phyloP scores from a whole-genome alignment of 1,140 invertebrate species.

The Drosophila watanabei region DNA sequence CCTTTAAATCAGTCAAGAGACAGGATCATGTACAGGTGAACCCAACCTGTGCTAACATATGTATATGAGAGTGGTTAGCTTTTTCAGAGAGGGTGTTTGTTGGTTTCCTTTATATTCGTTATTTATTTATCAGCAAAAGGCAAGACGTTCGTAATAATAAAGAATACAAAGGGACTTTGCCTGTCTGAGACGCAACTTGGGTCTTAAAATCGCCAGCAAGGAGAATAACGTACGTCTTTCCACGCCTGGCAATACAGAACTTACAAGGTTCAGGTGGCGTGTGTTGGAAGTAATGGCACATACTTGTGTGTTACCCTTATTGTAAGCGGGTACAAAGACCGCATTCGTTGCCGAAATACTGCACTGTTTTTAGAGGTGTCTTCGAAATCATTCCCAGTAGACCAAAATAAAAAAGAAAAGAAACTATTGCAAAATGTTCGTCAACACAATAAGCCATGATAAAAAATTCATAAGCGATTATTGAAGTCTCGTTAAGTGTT shows the following conservation, averaged over 20 bases:
- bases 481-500: no score
- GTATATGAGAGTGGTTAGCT: neutral
- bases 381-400: no score
- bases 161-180: constrained; percentile 9
- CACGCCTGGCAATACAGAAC: neutral
- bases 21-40: neutral
- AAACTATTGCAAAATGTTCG: no score
- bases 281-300: neutral
- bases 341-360: neutral
- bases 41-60: neutral
- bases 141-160: constrained; percentile 12
- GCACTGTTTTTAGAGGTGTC: neutral
- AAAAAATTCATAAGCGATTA: no score
- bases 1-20: constrained; percentile 2
- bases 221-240: constrained; percentile 11
- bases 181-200: constrained; percentile 15
- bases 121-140: constrained; percentile 15
- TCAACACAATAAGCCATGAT: no score
- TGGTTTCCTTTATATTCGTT: constrained; percentile 11
- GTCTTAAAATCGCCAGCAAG: constrained; percentile 10
- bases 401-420: neutral
- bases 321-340: neutral
- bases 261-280: neutral
- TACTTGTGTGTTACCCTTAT: neutral
- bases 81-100: neutral